These are phyloP conservation scores for Luperina testacea DNA, from an alignment of 2,888 invertebrate genomes.

Conservation along the genomic window DNA sequence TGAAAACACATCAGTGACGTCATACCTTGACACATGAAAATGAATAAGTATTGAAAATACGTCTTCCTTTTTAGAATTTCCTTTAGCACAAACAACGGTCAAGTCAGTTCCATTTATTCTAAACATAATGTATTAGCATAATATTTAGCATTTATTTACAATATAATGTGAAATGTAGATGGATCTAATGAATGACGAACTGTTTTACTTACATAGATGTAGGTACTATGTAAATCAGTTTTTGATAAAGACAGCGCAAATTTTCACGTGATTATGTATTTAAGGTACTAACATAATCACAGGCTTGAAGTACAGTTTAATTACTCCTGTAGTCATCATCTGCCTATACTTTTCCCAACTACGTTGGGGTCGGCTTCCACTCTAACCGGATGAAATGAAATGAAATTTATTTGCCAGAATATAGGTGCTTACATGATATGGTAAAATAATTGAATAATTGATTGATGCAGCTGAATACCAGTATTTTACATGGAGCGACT, in stretches of 20 bases:
- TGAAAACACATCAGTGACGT: slow-evolving; percentile 29
- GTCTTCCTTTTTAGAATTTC: slow-evolving; percentile 42
- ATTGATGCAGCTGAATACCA: too few species aligned
- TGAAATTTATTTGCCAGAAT: too few species aligned
- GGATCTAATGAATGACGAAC: slow-evolving; percentile 48
- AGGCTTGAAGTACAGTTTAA: slow-evolving; percentile 21
- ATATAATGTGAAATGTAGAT: slow-evolving; percentile 34
- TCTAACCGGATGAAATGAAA: too few species aligned
- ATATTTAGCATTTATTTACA: slow-evolving; percentile 47
- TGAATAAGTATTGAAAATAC: slow-evolving; percentile 47
- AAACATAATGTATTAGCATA: neutral
- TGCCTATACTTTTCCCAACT: too few species aligned
- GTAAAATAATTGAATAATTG: too few species aligned
- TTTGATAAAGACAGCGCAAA: neutral
- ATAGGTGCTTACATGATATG: too few species aligned
- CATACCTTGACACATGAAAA: slow-evolving; percentile 28
- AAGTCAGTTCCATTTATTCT: neutral
- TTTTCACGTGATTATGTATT: slow-evolving; percentile 10
- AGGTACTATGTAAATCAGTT: neutral
- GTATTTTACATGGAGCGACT: too few species aligned
- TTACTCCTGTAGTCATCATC: neutral
- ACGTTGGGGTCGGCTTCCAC: too few species aligned
- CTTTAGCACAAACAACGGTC: slow-evolving; percentile 21
- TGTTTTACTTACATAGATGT: slow-evolving; percentile 5
- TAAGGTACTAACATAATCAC: neutral